Base-by-base conservation (phyloP, 2,888 invertebrate species). In the Eristalis intricaria region DNA sequence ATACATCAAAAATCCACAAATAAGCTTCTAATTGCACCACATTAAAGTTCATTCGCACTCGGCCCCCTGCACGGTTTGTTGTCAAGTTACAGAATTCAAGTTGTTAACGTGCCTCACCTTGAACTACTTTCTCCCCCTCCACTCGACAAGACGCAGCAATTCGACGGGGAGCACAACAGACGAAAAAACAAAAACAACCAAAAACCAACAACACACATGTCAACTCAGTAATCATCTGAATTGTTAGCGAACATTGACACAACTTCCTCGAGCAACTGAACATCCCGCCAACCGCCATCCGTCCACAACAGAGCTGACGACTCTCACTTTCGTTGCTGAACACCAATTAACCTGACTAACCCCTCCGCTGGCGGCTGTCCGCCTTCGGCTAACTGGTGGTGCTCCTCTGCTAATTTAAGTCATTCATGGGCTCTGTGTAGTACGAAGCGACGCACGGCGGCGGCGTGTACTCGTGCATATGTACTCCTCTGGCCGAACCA, bases 261-360 rank as follows among this genome's bases (percentile, higher is more conserved):
- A 60, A 60, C 60, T 60, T 60, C 60, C 60, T 60, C 60, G 60
- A 60, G 26, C 26, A 10, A 19, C n/a, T 8, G 43, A 50, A 50
- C 43, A 50, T n/a, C 43, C 32, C 32, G 32, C 32, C 32, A 32
- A 19, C 8, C 19, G 19, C n/a, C 50, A 13, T 8, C 26, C 23
- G 26, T 60, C 60, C 5, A 50, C 26, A n/a, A 38, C 13, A 11
- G 13, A 38, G 63, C 40, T 66, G 66, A 83, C 56, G 75, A 79
- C 78, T 87, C 79, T 87, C 75, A 71, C 43, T 82, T 87, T 87
- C 86, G 70, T 76, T 63, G 56, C 70, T 60, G 75, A 74, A 83
- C 71, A 71, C 60, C 79, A 83, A 83, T 87, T 87, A 83, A 87
- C 86, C 86, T 65, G 64, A 32, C 64, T 65, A 65, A 65, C 64